A percentile compares a stretch with the other conserved stretches of the same genome.
Evolutionary conservation across 2,797 vertebrate species (phyloP).

Genomic region (Huso huso): DNA sequence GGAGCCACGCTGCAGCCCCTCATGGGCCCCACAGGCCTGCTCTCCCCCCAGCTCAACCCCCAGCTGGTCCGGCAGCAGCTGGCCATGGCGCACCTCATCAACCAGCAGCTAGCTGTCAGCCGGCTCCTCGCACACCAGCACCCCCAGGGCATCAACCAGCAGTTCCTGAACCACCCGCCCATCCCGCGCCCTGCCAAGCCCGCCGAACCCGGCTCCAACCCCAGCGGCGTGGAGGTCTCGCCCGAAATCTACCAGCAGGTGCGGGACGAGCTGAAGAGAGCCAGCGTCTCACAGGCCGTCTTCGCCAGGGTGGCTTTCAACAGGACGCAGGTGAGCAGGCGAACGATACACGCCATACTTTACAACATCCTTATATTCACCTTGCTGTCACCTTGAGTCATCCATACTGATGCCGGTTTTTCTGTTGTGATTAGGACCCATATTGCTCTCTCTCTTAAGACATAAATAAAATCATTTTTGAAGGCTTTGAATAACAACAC

Average conservation of each 20-base stretch:
- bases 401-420: no score
- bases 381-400: no score
- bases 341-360: no score
- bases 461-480: no score
- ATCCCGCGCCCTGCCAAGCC: constrained; percentile 83
- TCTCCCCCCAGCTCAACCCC: constrained; percentile 90
- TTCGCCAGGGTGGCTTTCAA: constrained; percentile 97
- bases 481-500: no score
- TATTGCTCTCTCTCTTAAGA: no score
- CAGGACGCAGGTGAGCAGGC: constrained; percentile 80
- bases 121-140: constrained; percentile 94
- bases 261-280: constrained; percentile 90
- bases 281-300: constrained; percentile 94
- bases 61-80: constrained; percentile 94
- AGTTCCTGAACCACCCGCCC: constrained; percentile 96
- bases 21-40: constrained; percentile 84
- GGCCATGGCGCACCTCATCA: constrained; percentile 98
- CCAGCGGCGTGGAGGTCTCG: constrained; percentile 88
- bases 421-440: no score
- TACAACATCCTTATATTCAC: no score
- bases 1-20: constrained; percentile 79
- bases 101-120: constrained; percentile 96
- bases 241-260: constrained; percentile 97
- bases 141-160: constrained; percentile 94
- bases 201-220: constrained; percentile 65